These are phyloP conservation scores for Lepidocolaptes lacrymiger DNA, from an alignment of 2,797 vertebrate genomes.

Conservation along the genomic window DNA sequence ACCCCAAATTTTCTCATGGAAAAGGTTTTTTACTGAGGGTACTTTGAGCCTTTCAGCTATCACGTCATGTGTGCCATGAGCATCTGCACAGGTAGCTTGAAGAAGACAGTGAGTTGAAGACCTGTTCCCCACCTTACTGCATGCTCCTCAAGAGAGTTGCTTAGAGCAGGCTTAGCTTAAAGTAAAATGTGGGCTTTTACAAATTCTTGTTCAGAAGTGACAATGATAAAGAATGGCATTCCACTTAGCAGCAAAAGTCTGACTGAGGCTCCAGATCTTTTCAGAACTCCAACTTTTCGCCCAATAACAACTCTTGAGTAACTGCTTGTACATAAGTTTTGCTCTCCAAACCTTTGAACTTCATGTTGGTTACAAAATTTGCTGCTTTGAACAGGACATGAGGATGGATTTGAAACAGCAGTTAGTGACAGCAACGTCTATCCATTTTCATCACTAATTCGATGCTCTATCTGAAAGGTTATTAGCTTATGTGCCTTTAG, in stretches of 20 bases:
- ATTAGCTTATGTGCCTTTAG: background rate
- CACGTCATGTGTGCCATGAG: rapidly evolving
- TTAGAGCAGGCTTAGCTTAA: background rate
- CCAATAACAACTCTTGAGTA: background rate
- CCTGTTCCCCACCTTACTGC: background rate
- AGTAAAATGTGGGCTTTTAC: background rate
- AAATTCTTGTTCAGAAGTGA: background rate
- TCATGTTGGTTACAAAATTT: background rate
- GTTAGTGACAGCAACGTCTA: background rate
- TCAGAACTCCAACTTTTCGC: background rate
- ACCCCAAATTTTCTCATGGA: background rate
- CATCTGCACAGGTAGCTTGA: background rate
- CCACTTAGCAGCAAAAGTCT: background rate
- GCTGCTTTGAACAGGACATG: background rate
- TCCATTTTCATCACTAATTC: background rate
- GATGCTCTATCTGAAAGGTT: background rate
- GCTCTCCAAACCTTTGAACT: background rate
- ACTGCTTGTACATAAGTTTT: background rate
- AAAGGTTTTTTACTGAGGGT: background rate
- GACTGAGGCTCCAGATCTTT: background rate
- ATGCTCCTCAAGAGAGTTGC: background rate
- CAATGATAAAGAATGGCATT: background rate
- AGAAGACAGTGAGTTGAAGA: background rate
- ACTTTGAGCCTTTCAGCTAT: background rate
- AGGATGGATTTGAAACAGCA: background rate